A percentile compares a stretch with the other conserved stretches of the same genome.
These are phyloP conservation scores for Nomada fucata DNA, from an alignment of 2,888 invertebrate genomes.

Conservation along the genomic window DNA sequence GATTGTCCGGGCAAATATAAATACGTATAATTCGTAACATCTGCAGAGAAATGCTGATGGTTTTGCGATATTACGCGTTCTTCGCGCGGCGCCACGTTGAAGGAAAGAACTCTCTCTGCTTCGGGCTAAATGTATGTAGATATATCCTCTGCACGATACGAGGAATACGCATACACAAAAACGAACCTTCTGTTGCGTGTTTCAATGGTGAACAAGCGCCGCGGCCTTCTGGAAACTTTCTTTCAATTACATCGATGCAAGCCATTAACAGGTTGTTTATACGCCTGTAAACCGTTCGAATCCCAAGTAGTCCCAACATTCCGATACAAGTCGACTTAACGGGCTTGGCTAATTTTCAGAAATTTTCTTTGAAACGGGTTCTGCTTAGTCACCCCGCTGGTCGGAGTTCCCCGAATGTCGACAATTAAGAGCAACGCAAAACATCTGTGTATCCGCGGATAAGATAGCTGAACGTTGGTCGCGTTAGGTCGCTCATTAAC, in stretches of 20 bases:
- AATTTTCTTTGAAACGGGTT: neutral
- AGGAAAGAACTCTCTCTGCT: slow-evolving; percentile 59
- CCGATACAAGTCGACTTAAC: too few species aligned
- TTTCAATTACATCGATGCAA: slow-evolving; percentile 33
- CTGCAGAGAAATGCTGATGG: neutral
- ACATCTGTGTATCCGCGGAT: neutral
- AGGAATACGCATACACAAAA: neutral
- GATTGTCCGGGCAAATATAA: neutral
- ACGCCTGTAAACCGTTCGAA: neutral
- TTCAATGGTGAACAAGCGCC: neutral
- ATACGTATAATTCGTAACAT: neutral
- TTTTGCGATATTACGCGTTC: slow-evolving; percentile 26
- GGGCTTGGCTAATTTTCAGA: neutral
- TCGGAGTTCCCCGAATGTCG: slow-evolving; percentile 9
- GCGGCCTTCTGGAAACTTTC: slow-evolving; percentile 63
- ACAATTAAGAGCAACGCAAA: slow-evolving; percentile 6
- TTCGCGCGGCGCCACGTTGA: neutral
- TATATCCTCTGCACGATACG: neutral
- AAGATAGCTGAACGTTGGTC: slow-evolving; percentile 14
- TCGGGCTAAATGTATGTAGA: slow-evolving; percentile 34
- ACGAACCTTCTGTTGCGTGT: neutral
- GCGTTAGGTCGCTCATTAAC: slow-evolving; percentile 5
- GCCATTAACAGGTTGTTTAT: slow-evolving; percentile 35
- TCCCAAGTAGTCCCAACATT: neutral
- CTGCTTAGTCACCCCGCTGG: slow-evolving; percentile 7